Percentiles rank a stretch among this genome's conserved stretches.
Conservation (phyloP, 2,113 vertebrate genomes). For the Dromiciops gliroides region DNA sequence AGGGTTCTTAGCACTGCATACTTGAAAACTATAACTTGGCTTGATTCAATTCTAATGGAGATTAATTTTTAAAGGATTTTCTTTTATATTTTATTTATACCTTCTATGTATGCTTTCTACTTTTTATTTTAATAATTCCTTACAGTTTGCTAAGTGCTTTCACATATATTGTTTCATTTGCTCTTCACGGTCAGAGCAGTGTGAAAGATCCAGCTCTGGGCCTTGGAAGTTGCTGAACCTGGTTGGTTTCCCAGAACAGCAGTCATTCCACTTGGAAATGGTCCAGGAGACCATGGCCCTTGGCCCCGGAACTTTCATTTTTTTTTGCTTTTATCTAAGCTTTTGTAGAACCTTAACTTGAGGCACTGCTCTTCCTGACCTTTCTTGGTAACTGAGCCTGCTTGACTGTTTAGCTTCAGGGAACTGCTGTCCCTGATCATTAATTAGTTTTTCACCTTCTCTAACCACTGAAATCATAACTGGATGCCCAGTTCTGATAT, state of each 20-base stretch:
- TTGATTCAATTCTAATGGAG: not conserved
- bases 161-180: not conserved
- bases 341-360: not conserved
- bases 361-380: not conserved
- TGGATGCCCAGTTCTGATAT: not conserved
- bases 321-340: not conserved
- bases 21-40: not conserved
- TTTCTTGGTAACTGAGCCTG: not conserved
- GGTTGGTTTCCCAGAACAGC: not conserved
- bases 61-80: not conserved
- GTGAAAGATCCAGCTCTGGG: not conserved
- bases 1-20: not conserved
- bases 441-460: not conserved
- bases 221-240: not conserved
- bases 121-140: not conserved
- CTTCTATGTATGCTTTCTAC: not conserved
- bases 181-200: not conserved
- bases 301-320: not conserved
- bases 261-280: not conserved
- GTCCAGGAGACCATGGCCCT: not conserved
- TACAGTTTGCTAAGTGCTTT: not conserved
- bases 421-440: not conserved
- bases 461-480: not conserved
- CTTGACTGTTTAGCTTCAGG: not conserved
- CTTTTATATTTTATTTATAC: not conserved